phyloP scores from a whole-genome alignment of 2,888 invertebrate genomes.

The Monochamus alternatus region DNA sequence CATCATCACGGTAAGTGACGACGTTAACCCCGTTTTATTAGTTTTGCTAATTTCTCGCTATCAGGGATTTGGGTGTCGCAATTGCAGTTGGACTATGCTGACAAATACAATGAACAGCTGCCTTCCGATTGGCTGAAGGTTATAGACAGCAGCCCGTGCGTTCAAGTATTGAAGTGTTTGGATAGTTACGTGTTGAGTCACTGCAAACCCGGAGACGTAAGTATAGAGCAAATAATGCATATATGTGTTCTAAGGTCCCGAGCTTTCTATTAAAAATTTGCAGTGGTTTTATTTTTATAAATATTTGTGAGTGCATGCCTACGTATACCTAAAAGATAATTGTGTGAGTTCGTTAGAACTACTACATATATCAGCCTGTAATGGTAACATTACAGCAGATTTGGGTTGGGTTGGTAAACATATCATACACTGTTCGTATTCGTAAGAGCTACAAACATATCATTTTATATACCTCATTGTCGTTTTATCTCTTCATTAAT shows the following conservation, averaged over 20 bases:
- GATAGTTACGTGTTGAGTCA: slow-evolving; percentile 63
- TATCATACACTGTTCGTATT: no score
- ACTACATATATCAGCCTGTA: no score
- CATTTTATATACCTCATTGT: no score
- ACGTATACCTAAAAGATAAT: no score
- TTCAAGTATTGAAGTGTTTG: slow-evolving; percentile 71
- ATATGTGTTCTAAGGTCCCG: not conserved
- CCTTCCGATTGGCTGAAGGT: slow-evolving; percentile 81
- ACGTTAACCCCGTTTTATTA: not conserved
- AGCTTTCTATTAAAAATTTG: not conserved
- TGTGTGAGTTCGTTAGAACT: no score
- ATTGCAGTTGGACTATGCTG: slow-evolving; percentile 72
- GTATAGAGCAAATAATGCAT: slow-evolving; percentile 41
- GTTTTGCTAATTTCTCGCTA: not conserved
- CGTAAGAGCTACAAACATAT: no score
- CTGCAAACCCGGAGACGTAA: slow-evolving; percentile 67
- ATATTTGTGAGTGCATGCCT: not conserved
- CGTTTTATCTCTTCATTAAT: no score
- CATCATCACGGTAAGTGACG: slow-evolving; percentile 67
- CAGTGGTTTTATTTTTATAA: not conserved
- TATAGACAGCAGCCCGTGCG: slow-evolving; percentile 74
- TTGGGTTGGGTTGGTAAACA: no score
- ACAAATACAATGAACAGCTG: slow-evolving; percentile 78
- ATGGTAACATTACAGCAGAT: no score
- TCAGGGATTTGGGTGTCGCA: slow-evolving; percentile 62